Evolutionary conservation across 2,797 vertebrate species (phyloP).

Genomic region (Galagoides demidoff): DNA sequence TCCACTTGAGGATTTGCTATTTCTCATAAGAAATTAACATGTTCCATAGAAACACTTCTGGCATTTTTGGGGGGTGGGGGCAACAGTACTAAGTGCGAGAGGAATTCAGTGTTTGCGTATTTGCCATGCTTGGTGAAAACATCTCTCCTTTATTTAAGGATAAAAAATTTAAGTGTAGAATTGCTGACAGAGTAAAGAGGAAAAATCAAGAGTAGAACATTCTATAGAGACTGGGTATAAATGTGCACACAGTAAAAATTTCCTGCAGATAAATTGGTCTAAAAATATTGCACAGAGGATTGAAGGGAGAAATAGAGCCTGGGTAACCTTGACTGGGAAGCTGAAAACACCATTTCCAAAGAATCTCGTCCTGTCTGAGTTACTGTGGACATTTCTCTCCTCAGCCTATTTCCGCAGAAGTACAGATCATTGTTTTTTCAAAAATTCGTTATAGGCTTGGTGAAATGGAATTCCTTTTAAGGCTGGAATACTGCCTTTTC

Average conservation of each 20-base stretch:
- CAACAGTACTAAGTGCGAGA: neutral
- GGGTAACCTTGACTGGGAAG: neutral
- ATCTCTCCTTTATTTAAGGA: neutral
- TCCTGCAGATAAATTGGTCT: neutral
- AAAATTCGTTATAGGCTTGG: neutral
- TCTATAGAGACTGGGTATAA: neutral
- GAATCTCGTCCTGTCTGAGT: neutral
- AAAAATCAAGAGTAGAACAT: neutral
- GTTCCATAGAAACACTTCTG: neutral
- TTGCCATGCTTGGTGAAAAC: neutral
- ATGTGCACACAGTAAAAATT: neutral
- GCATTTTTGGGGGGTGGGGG: neutral
- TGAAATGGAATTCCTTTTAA: neutral
- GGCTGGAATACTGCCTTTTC: neutral
- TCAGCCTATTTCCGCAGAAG: neutral
- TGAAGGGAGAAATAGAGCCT: neutral
- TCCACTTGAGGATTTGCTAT: neutral
- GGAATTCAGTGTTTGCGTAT: neutral
- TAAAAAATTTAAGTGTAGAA: neutral
- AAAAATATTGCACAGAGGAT: neutral
- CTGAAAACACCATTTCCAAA: neutral
- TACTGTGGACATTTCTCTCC: neutral
- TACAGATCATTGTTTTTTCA: fast-evolving
- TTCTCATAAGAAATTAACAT: neutral
- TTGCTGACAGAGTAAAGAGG: neutral